These are phyloP conservation scores for Astropecten irregularis DNA, from an alignment of 53 echinoderm and acorn worm genomes.

Conservation along the genomic window DNA sequence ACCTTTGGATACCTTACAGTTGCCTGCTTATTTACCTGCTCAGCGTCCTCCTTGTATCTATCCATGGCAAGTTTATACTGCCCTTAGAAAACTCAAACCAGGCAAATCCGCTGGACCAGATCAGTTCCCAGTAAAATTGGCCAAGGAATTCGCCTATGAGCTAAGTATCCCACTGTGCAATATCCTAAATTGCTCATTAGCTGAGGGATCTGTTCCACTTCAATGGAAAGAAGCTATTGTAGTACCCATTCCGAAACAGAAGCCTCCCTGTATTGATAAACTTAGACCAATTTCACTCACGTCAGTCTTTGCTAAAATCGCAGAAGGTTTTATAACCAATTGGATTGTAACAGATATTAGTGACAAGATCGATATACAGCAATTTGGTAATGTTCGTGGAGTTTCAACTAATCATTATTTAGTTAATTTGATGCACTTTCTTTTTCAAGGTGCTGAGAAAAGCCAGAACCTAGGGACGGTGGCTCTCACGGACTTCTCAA, in stretches of 20 bases:
- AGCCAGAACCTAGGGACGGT: not conserved
- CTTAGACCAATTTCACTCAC: too few species aligned
- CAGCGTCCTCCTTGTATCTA: not conserved
- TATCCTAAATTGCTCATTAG: not conserved
- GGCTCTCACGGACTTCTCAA: too few species aligned
- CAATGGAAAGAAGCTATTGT: not conserved
- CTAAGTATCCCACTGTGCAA: too few species aligned
- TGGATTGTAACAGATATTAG: not conserved
- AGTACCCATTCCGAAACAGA: not conserved
- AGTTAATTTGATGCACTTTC: not conserved
- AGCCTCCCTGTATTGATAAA: not conserved
- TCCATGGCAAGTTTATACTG: not conserved
- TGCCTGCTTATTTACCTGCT: not conserved
- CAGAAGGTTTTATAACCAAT: too few species aligned
- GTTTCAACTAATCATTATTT: constrained; percentile 8
- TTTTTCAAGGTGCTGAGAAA: constrained; percentile 7
- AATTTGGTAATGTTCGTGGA: constrained; percentile 4
- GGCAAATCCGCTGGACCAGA: not conserved
- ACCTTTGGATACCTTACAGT: not conserved
- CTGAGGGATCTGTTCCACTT: too few species aligned
- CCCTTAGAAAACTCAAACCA: not conserved
- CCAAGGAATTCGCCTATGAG: too few species aligned
- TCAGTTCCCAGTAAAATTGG: constrained; percentile 11
- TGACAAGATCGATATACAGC: not conserved
- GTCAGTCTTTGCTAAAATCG: too few species aligned